Percentiles rank a stretch among this genome's conserved stretches.
Evolutionary conservation across 2,113 vertebrate genomes (phyloP).

Genomic region (Ondatra zibethicus): DNA sequence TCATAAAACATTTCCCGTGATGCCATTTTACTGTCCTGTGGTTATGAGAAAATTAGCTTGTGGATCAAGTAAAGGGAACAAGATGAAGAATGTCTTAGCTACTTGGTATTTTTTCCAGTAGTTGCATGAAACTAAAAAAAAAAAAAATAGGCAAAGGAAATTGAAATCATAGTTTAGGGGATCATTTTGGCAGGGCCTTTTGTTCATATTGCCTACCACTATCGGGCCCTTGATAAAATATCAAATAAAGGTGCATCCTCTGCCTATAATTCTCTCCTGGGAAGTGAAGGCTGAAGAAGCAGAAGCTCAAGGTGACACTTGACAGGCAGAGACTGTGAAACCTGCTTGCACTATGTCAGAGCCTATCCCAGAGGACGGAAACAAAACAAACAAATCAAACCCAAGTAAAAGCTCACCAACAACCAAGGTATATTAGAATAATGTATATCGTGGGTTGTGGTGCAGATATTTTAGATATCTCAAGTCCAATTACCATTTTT

Average conservation of each 20-base stretch:
- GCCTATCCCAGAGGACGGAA: neutral
- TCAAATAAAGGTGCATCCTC: neutral
- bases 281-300: neutral
- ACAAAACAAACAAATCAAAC: neutral
- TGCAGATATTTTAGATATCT: neutral
- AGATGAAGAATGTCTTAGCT: conserved; percentile 1
- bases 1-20: neutral
- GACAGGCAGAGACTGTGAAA: neutral
- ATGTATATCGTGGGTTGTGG: neutral
- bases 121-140: neutral
- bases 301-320: neutral
- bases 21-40: neutral
- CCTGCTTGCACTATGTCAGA: too few relatives aligned
- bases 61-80: conserved; percentile 9
- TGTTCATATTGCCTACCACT: neutral
- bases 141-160: neutral
- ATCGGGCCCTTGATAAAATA: neutral
- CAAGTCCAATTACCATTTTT: neutral
- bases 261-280: accelerated
- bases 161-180: neutral
- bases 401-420: neutral
- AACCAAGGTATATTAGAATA: neutral
- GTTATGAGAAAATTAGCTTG: conserved; percentile 1
- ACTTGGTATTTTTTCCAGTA: neutral
- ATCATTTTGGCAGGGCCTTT: neutral